phyloP scores from a whole-genome alignment of 2,888 invertebrate genomes.

The Alsophila aescularia region DNA sequence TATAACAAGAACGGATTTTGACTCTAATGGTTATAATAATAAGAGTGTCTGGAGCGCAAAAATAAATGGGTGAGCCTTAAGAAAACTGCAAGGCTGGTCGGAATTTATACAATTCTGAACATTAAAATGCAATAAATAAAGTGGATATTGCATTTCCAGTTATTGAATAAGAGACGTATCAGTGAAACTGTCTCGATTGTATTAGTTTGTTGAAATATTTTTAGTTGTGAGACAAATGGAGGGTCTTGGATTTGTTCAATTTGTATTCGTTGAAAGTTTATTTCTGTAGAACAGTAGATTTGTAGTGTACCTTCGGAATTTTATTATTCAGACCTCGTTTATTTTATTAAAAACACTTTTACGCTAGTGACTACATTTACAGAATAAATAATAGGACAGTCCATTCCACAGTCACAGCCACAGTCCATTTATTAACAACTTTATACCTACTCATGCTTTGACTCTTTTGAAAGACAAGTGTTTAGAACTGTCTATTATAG shows the following conservation, averaged over 20 bases:
- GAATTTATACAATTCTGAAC: constrained; percentile 34
- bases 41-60: constrained; percentile 17
- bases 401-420: too few species aligned
- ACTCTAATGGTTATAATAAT: constrained; percentile 32
- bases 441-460: too few species aligned
- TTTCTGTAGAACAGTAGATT: constrained; percentile 19
- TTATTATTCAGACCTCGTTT: constrained; percentile 18
- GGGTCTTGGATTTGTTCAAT: constrained; percentile 21
- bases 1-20: constrained; percentile 24
- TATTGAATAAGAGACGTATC: constrained; percentile 22
- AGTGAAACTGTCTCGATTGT: constrained; percentile 10
- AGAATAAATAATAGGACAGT: too few species aligned
- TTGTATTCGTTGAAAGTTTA: constrained; percentile 26
- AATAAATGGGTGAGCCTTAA: constrained; percentile 8
- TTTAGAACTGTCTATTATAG: too few species aligned
- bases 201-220: constrained; percentile 21
- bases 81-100: constrained; percentile 15
- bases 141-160: constrained; percentile 30
- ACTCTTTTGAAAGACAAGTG: too few species aligned
- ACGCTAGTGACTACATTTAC: too few species aligned
- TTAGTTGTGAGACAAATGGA: constrained; percentile 23
- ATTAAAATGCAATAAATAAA: constrained; percentile 37
- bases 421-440: too few species aligned
- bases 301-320: constrained; percentile 15
- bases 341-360: constrained; percentile 13